Conservation (phyloP, 2,113 vertebrate species). For the Stegastes partitus region DNA sequence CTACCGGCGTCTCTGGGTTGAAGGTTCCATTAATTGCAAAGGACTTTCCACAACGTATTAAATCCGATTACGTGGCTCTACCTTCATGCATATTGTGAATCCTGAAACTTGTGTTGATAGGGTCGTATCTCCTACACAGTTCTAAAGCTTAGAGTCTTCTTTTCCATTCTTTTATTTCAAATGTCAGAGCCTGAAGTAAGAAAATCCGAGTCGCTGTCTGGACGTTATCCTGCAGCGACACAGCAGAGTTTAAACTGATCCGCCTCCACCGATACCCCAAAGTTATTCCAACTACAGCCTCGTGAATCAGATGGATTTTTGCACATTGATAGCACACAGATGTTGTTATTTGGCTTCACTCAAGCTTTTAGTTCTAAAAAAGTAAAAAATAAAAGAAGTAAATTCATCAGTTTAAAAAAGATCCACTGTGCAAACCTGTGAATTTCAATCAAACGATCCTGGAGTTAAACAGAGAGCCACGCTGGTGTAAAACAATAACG, state of each 20-base stretch:
- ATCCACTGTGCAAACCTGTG: neutral
- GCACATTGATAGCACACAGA: neutral
- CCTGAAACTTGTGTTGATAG: neutral
- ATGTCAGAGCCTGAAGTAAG: neutral
- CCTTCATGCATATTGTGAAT: neutral
- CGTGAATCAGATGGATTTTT: neutral
- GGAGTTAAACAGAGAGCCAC: constrained; percentile 1
- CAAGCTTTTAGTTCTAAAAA: too few species aligned
- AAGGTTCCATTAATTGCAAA: too few species aligned
- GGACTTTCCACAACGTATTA: too few species aligned
- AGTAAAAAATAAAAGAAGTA: too few species aligned
- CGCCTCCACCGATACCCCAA: too few species aligned
- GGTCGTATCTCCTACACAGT: neutral
- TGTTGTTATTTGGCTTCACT: too few species aligned
- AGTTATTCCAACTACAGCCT: too few species aligned
- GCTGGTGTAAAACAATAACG: neutral
- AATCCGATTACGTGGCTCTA: too few species aligned
- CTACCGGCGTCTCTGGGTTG: too few species aligned
- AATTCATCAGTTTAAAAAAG: neutral
- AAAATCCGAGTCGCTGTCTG: neutral
- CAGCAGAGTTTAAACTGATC: neutral
- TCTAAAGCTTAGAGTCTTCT: neutral
- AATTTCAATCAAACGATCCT: neutral
- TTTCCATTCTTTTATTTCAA: too few species aligned
- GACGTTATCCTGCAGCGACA: neutral